Percentiles rank a stretch among this genome's conserved stretches.
These are phyloP conservation scores for Plumapathes pennacea DNA, from an alignment of 92 coral and sea anemone species.

Conservation along the genomic window DNA sequence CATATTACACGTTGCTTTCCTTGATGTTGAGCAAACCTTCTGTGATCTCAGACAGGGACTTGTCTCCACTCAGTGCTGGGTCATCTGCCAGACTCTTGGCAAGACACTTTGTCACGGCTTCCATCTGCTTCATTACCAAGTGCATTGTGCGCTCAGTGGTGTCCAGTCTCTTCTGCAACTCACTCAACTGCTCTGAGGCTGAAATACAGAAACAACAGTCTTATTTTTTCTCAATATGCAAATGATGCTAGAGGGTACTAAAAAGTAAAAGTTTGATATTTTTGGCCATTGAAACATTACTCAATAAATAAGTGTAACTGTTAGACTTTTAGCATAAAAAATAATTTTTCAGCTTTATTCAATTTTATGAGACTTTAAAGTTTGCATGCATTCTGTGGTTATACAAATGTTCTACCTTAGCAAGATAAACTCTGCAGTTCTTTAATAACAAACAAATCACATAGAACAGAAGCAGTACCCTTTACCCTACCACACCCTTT, in stretches of 20 bases:
- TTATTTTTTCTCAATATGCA: no score
- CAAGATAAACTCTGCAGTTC: no score
- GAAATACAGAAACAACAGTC: background rate
- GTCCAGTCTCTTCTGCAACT: conserved; percentile 93
- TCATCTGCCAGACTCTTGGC: conserved; percentile 94
- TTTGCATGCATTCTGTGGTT: no score
- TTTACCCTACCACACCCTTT: no score
- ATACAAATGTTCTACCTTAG: no score
- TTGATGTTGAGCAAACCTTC: conserved; percentile 88
- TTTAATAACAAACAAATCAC: no score
- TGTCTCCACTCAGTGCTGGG: conserved; percentile 88
- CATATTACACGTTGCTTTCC: conserved; percentile 85
- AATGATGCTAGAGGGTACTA: no score
- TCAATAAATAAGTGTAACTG: background rate
- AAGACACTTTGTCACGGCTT: conserved; percentile 97
- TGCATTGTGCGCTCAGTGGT: conserved; percentile 99
- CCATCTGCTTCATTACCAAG: conserved; percentile 99
- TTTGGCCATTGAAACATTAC: no score
- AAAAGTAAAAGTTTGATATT: no score
- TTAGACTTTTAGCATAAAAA: background rate
- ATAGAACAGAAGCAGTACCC: no score
- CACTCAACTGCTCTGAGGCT: conserved; percentile 91
- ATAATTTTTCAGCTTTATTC: no score
- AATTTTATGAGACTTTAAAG: no score
- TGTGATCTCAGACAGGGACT: conserved; percentile 83